Base-by-base conservation (phyloP, 2,113 vertebrate species). In the Tachycineta bicolor region DNA sequence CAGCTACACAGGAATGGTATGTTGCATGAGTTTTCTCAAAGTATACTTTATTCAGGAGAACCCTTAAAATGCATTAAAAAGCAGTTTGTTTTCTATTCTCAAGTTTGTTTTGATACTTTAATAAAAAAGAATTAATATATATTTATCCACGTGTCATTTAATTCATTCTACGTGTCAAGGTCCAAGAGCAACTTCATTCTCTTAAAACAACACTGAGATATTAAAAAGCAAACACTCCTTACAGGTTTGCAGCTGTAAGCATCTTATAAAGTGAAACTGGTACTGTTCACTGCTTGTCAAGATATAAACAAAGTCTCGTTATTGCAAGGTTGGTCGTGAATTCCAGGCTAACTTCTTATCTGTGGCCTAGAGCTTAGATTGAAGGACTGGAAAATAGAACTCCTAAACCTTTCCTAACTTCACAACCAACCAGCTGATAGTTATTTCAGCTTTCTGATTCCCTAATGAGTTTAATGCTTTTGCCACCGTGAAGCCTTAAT, bases 21-120 rank as follows among this genome's bases (percentile, higher is more conserved):
- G 82, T 75, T 95, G 90, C 94, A 79, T 94, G 97, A 83, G 82
- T 95, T 90, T 97, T 94, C 73, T 94, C 34, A 77, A 76, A 68
- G 80, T 90, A 60, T 82, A 34, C 59, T 73, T 79, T 50, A 73
- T 95, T 89, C 91, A 81, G 85, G 83, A 94, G 58, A 96, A 80
- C 75, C 65, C 94, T 91, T 75, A 88, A 91, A 95, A 96, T 91
- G 83, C 89, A 80, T 97, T 95, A 73, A 90, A 96, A 95, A 94
- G 59, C 67, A 77, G 74, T 96, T 97, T 97, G 76, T 97, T 97
- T 98, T 97, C 83, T 97, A 97, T 96, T 94, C 78, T 94, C 49
- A 77, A 94, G 81, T 95, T 97, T 97, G 93, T 98, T 98, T 97
- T 98, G 95, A 97, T 97, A 97, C 93, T 98, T 98, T 96, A 97